Percentiles rank a stretch among this genome's conserved stretches.
phyloP scores from a whole-genome alignment of 2,797 vertebrate genomes.

The Benthosema pterotum region DNA sequence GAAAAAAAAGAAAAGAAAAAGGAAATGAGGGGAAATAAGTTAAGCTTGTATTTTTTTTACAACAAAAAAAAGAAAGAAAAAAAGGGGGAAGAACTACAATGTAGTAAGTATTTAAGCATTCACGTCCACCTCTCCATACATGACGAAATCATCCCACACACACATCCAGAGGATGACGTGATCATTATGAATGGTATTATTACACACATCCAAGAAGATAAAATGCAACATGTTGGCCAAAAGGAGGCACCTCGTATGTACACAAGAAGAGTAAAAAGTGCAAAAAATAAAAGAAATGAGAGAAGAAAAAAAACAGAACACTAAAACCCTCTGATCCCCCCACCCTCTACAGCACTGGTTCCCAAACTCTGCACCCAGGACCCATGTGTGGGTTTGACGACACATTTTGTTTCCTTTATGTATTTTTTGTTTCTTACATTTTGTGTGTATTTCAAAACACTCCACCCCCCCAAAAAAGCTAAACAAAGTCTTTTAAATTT shows the following conservation, averaged over 20 bases:
- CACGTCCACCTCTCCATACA: slow-evolving; percentile 51
- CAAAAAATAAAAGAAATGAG: slow-evolving; percentile 57
- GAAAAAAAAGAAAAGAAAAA: slow-evolving; percentile 36
- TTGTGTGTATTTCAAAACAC: too few relatives aligned
- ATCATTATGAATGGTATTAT: too few relatives aligned
- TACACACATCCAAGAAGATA: slow-evolving; percentile 15
- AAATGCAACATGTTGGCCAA: slow-evolving; percentile 32
- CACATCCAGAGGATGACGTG: too few relatives aligned
- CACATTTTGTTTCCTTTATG: too few relatives aligned
- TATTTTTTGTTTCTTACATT: too few relatives aligned
- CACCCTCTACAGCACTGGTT: not conserved
- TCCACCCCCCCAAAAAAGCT: too few relatives aligned
- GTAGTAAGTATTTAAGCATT: slow-evolving; percentile 51
- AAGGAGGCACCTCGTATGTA: slow-evolving; percentile 72
- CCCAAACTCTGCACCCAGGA: too few relatives aligned
- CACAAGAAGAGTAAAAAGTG: slow-evolving; percentile 64
- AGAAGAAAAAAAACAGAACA: slow-evolving; percentile 62
- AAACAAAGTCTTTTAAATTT: too few relatives aligned
- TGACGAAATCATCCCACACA: slow-evolving; percentile 15
- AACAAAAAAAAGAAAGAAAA: slow-evolving; percentile 52
- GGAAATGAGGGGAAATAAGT: slow-evolving; percentile 49
- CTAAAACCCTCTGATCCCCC: slow-evolving; percentile 44
- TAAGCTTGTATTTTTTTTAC: slow-evolving; percentile 51
- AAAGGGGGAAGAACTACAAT: slow-evolving; percentile 44
- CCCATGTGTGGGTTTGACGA: too few relatives aligned